A percentile compares a stretch with the other conserved stretches of the same genome.
Conservation (phyloP, 2,113 vertebrate species). For the Nothoprocta perdicaria region DNA sequence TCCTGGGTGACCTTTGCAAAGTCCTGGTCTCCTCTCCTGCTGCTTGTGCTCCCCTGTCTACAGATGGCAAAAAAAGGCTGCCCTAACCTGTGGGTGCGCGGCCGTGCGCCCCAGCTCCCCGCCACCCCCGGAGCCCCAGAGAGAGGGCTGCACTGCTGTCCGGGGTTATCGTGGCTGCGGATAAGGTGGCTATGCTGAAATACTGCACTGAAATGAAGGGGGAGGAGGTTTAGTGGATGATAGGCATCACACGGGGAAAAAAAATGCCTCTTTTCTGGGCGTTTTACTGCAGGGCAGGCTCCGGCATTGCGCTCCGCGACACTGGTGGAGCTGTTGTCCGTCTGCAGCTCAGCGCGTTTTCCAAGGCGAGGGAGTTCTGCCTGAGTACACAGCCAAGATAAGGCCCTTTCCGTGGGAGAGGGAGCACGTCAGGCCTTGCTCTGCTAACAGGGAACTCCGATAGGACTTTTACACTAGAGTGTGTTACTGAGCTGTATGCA, state of each 20-base stretch:
- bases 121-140: fast-evolving
- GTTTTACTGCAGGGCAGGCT: neutral
- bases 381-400: neutral
- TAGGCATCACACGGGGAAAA: neutral
- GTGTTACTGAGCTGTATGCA: neutral
- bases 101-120: fast-evolving
- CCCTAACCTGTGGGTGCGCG: neutral
- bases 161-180: fast-evolving
- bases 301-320: fast-evolving
- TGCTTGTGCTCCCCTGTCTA: constrained; percentile 4
- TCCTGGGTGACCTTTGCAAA: neutral
- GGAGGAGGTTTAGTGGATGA: neutral
- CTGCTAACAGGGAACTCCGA: neutral
- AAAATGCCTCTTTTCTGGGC: neutral
- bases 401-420: neutral
- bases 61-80: neutral
- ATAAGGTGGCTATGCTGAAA: neutral
- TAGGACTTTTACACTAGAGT: neutral
- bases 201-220: neutral
- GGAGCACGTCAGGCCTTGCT: fast-evolving
- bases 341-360: fast-evolving
- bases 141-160: fast-evolving
- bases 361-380: neutral
- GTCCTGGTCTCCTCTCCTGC: neutral
- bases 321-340: neutral